These are phyloP conservation scores for Thunnus maccoyii DNA, from an alignment of 2,113 vertebrate genomes.

Conservation along the genomic window DNA sequence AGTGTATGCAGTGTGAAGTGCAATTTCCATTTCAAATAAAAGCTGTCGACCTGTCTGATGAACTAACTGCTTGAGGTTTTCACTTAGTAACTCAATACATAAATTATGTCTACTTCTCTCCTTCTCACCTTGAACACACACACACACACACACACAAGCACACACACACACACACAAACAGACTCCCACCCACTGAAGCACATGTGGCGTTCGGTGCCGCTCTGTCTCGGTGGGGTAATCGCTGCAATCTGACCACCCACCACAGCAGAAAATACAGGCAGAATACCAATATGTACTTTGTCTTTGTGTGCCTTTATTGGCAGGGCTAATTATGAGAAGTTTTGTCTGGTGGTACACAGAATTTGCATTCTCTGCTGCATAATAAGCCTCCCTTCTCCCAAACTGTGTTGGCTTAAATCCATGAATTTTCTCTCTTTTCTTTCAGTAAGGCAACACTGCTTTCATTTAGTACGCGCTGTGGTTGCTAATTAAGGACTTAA, in stretches of 20 bases:
- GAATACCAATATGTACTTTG: slow-evolving; percentile 11
- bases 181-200: slow-evolving; percentile 14
- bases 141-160: slow-evolving; percentile 18
- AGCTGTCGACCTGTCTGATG: slow-evolving; percentile 22
- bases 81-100: slow-evolving; percentile 37
- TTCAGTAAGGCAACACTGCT: neutral
- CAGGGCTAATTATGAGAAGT: slow-evolving; percentile 34
- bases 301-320: slow-evolving; percentile 13
- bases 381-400: neutral
- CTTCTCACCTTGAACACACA: slow-evolving; percentile 47
- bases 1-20: neutral
- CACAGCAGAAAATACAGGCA: slow-evolving; percentile 18
- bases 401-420: neutral
- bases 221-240: slow-evolving; percentile 32
- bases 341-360: slow-evolving; percentile 31
- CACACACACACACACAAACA: neutral
- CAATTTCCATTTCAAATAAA: slow-evolving; percentile 48
- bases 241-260: slow-evolving; percentile 48
- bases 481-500: slow-evolving; percentile 10
- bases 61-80: slow-evolving; percentile 41
- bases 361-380: slow-evolving; percentile 39
- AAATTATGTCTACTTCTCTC: slow-evolving; percentile 34
- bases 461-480: neutral
- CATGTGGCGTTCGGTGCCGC: slow-evolving; percentile 15
- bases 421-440: slow-evolving; percentile 18